phyloP scores from a whole-genome alignment of 2,113 vertebrate genomes.

The Ctenomys sociabilis region DNA sequence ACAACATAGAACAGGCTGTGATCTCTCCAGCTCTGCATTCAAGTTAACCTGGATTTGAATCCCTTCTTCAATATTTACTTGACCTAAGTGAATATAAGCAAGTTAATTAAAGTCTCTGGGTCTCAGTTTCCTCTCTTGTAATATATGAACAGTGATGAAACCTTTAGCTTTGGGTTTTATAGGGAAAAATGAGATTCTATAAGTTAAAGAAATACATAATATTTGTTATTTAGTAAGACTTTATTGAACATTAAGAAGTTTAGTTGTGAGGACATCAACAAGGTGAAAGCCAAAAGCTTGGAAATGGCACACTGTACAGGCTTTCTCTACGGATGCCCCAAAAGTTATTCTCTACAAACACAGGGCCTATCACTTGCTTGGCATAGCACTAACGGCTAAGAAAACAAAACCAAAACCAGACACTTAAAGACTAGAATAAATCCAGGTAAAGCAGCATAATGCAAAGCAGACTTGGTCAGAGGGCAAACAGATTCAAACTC shows the following conservation, averaged over 20 bases:
- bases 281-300: background rate
- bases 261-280: background rate
- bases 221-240: background rate
- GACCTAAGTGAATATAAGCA: background rate
- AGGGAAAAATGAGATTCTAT: background rate
- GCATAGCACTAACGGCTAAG: background rate
- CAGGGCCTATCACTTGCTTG: background rate
- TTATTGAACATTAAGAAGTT: background rate
- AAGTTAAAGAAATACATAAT: background rate
- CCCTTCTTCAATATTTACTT: background rate
- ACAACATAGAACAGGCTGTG: background rate
- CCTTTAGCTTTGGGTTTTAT: background rate
- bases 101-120: background rate
- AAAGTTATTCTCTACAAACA: background rate
- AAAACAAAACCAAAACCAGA: background rate
- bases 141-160: background rate
- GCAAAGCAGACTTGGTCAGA: background rate
- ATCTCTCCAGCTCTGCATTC: background rate
- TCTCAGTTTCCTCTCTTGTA: background rate
- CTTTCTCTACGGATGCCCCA: background rate
- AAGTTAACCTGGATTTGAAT: background rate
- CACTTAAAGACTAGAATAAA: background rate
- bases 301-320: background rate
- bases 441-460: background rate
- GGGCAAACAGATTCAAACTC: constrained; percentile 1